phyloP scores from a whole-genome alignment of 1,140 invertebrate genomes.

The Onthophagus taurus region DNA sequence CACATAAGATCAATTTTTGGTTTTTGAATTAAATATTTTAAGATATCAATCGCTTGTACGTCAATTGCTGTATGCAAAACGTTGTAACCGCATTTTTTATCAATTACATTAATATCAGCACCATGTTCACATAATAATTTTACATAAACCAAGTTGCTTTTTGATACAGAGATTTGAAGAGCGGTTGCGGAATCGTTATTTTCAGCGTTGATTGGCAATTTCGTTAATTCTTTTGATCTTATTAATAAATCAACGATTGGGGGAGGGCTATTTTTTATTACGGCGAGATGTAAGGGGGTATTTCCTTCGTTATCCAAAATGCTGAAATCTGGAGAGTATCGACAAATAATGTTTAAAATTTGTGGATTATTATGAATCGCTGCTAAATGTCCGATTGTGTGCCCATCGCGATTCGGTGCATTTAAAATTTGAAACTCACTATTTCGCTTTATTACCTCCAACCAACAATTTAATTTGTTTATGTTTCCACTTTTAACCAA shows the following conservation, averaged over 20 bases:
- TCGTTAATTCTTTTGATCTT: conserved; percentile 10
- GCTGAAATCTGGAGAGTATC: conserved; percentile 42
- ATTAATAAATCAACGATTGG: conserved; percentile 16
- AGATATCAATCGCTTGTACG: conserved; percentile 37
- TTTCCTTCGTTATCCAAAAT: conserved; percentile 39
- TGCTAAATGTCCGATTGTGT: conserved; percentile 44
- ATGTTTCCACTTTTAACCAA: too few species aligned
- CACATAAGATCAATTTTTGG: conserved; percentile 18
- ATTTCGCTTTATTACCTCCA: too few species aligned
- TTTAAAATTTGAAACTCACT: conserved; percentile 24
- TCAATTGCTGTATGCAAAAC: conserved; percentile 48
- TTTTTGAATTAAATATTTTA: conserved; percentile 42
- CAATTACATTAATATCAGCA: conserved; percentile 41
- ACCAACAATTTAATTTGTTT: too few species aligned
- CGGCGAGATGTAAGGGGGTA: conserved; percentile 44
- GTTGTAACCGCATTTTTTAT: conserved; percentile 45
- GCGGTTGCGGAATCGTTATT: conserved; percentile 43
- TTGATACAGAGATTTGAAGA: conserved; percentile 43
- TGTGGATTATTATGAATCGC: conserved; percentile 39
- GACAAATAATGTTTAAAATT: conserved; percentile 34
- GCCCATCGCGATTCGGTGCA: conserved; percentile 27
- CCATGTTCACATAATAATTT: conserved; percentile 40
- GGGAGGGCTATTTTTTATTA: conserved; percentile 25
- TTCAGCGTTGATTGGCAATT: conserved; percentile 28
- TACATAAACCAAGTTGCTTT: conserved; percentile 40